phyloP scores from a whole-genome alignment of 2,888 invertebrate species.

The Nemoura dubitans region DNA sequence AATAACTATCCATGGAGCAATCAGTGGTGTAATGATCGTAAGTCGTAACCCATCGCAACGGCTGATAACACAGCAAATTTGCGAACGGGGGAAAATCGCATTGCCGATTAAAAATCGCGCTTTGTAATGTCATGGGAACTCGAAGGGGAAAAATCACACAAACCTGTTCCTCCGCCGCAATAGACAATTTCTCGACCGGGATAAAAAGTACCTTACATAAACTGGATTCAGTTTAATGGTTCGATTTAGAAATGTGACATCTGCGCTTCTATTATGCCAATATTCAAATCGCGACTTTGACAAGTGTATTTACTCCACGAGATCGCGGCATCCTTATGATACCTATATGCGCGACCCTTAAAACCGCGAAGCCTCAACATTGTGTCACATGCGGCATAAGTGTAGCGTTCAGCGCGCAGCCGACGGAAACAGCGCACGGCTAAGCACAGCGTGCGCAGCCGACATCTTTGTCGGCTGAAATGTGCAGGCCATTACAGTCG shows the following conservation, averaged over 20 bases:
- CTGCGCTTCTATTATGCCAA: background rate
- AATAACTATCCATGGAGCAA: too few relatives aligned
- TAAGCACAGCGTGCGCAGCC: background rate
- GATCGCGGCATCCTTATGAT: background rate
- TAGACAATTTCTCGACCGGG: background rate
- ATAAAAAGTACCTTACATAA: background rate
- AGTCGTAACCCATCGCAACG: too few relatives aligned
- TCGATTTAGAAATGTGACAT: background rate
- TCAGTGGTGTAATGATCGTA: too few relatives aligned
- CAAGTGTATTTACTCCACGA: background rate
- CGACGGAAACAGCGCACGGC: background rate
- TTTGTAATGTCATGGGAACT: background rate
- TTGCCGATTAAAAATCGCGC: background rate
- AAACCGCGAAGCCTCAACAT: too few relatives aligned
- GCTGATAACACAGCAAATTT: background rate
- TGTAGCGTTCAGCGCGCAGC: too few relatives aligned
- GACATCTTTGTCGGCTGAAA: conserved; percentile 17
- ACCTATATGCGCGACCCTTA: background rate
- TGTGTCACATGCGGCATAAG: too few relatives aligned
- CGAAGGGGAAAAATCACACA: background rate
- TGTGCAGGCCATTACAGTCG: conserved; percentile 30
- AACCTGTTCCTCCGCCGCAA: background rate
- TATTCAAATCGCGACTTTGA: background rate
- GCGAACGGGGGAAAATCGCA: background rate
- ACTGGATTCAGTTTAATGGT: background rate